Evolutionary conservation across 2,113 vertebrate genomes (phyloP).

Genomic region (Crotalus tigris): DNA sequence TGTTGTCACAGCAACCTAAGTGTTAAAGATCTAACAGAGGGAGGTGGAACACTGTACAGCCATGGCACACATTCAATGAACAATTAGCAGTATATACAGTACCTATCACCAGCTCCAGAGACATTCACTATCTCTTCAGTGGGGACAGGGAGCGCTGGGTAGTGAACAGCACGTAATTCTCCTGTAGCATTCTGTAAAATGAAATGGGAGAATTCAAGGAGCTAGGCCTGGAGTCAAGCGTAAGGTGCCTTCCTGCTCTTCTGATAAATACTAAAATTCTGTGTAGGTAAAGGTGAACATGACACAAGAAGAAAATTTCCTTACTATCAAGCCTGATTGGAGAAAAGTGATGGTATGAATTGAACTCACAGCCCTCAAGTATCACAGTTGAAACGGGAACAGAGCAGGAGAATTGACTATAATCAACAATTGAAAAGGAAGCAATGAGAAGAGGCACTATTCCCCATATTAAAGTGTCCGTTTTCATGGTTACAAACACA

Average conservation of each 20-base stretch:
- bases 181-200: conserved; percentile 60
- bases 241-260: background rate
- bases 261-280: background rate
- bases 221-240: background rate
- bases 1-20: conserved; percentile 44
- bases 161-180: conserved; percentile 76
- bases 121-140: conserved; percentile 78
- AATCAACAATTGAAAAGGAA: background rate
- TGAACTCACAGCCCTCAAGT: background rate
- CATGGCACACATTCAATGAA: background rate
- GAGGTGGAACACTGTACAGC: conserved; percentile 2
- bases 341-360: background rate
- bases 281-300: background rate
- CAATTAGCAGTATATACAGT: background rate
- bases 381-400: background rate
- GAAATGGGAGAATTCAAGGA: background rate
- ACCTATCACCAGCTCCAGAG: conserved; percentile 91
- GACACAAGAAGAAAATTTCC: background rate
- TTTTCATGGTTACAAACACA: background rate
- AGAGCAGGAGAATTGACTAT: background rate
- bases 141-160: conserved; percentile 71
- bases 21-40: conserved; percentile 31
- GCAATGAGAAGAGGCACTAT: background rate
- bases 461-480: background rate
- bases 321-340: background rate